Percentiles rank a stretch among this genome's conserved stretches.
Evolutionary conservation across 1,140 invertebrate species (phyloP).

Genomic region (Pseudomyrmex flavicornis): DNA sequence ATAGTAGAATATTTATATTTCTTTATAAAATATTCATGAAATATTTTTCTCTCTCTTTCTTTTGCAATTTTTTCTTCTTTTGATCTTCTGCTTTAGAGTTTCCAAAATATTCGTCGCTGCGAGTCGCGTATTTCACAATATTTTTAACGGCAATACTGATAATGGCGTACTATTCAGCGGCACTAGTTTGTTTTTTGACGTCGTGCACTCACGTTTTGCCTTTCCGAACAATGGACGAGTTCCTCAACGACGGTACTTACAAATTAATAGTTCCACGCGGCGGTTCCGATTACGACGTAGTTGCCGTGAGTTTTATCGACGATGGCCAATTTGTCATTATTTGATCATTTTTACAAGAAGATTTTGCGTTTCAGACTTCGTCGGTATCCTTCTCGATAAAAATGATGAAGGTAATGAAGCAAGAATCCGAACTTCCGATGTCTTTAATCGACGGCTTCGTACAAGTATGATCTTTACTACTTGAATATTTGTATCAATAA

Average conservation of each 20-base stretch:
- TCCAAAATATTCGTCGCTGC: conserved; percentile 48
- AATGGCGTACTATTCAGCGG: conserved; percentile 62
- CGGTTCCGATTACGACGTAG: conserved; percentile 64
- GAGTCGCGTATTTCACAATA: conserved; percentile 61
- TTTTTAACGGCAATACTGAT: conserved; percentile 34
- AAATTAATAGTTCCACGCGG: conserved; percentile 58
- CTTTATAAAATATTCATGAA: not conserved
- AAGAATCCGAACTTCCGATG: conserved; percentile 26
- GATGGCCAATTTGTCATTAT: not conserved
- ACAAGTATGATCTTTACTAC: conserved; percentile 9
- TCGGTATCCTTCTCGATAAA: not conserved
- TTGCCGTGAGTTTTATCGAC: conserved; percentile 60
- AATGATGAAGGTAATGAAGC: conserved; percentile 58
- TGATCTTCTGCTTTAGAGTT: conserved; percentile 45
- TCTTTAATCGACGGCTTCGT: conserved; percentile 27
- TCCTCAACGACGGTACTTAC: conserved; percentile 64
- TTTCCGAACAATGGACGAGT: conserved; percentile 65
- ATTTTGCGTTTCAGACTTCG: conserved; percentile 43
- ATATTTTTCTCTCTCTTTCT: not conserved
- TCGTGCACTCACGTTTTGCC: conserved; percentile 43
- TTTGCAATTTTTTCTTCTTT: not conserved
- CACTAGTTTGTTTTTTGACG: conserved; percentile 73
- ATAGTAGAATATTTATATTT: not conserved
- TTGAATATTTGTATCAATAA: not conserved
- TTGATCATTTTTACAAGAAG: not conserved